Evolutionary conservation across 92 coral and sea anemone species (phyloP).

Genomic region (Palythoa caribaeorum): DNA sequence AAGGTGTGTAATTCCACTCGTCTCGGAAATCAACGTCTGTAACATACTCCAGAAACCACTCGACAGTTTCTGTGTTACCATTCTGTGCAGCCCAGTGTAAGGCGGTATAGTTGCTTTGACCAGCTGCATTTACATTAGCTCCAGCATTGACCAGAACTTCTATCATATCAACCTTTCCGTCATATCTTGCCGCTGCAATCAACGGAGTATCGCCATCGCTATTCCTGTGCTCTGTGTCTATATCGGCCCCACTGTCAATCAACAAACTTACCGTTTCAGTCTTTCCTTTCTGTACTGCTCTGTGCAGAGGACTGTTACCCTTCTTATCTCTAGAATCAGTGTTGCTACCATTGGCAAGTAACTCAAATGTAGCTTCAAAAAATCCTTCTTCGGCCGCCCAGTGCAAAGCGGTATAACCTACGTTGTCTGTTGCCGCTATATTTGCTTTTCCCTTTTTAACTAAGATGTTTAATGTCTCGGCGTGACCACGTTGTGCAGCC

Average conservation of each 20-base stretch:
- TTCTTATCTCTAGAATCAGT: background rate
- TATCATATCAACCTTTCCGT: background rate
- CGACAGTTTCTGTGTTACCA: background rate
- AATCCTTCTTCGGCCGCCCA: background rate
- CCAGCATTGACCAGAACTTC: conserved; percentile 1
- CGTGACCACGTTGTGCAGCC: conserved; percentile 7
- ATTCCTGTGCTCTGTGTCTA: background rate
- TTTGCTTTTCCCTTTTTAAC: conserved; percentile 5
- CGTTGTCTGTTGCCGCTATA: background rate
- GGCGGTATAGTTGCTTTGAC: background rate
- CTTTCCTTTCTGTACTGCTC: conserved; percentile 11
- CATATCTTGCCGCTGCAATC: background rate
- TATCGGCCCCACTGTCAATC: conserved; percentile 12
- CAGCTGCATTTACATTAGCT: background rate
- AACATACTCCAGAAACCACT: background rate
- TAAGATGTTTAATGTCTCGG: background rate
- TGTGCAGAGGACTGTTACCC: conserved; percentile 11
- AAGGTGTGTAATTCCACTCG: conserved; percentile 11
- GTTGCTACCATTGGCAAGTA: background rate
- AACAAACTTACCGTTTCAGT: conserved; percentile 10
- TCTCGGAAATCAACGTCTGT: background rate
- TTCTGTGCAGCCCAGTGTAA: conserved; percentile 10
- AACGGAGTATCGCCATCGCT: conserved; percentile 20
- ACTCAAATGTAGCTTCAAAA: background rate
- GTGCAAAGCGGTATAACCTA: conserved; percentile 18